Percentiles rank a stretch among this genome's conserved stretches.
Conservation (phyloP, 2,113 vertebrate species). For the Pipra filicauda region DNA sequence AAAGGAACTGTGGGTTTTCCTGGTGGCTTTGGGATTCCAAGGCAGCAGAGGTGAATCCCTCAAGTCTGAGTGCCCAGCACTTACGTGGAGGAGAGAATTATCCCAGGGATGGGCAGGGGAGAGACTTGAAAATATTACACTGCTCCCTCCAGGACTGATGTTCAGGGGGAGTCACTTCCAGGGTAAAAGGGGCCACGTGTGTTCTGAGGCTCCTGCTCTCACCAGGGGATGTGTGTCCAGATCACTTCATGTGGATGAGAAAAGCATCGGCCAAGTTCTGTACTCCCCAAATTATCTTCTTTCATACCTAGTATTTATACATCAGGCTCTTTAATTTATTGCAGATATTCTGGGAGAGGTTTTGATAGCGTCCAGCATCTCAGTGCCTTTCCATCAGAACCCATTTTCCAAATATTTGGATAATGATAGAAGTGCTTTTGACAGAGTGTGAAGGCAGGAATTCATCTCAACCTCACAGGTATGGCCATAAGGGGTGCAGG, state of each 20-base stretch:
- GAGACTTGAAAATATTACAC: neutral
- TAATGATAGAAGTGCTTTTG: slow-evolving; percentile 48
- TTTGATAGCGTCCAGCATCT: slow-evolving; percentile 11
- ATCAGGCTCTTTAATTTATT: neutral
- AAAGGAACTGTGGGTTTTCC: rapidly evolving
- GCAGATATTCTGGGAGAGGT: slow-evolving; percentile 5
- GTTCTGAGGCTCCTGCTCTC: neutral
- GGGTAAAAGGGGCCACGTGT: rapidly evolving
- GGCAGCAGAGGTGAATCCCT: neutral
- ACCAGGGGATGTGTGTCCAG: neutral
- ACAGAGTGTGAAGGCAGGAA: slow-evolving; percentile 50
- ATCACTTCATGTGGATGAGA: neutral
- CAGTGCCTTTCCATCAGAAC: slow-evolving; percentile 25
- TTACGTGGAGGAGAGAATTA: neutral
- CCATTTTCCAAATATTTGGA: slow-evolving; percentile 48
- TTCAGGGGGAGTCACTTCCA: neutral
- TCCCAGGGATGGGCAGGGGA: neutral
- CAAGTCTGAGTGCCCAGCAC: neutral
- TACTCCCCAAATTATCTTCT: neutral
- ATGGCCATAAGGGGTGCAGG: slow-evolving; percentile 28
- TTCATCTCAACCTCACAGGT: slow-evolving; percentile 48
- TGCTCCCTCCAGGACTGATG: rapidly evolving
- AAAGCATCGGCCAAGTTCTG: neutral
- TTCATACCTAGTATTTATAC: neutral
- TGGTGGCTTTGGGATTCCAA: neutral